phyloP scores from a whole-genome alignment of 2,888 invertebrate species.

The Lissonota sp. region DNA sequence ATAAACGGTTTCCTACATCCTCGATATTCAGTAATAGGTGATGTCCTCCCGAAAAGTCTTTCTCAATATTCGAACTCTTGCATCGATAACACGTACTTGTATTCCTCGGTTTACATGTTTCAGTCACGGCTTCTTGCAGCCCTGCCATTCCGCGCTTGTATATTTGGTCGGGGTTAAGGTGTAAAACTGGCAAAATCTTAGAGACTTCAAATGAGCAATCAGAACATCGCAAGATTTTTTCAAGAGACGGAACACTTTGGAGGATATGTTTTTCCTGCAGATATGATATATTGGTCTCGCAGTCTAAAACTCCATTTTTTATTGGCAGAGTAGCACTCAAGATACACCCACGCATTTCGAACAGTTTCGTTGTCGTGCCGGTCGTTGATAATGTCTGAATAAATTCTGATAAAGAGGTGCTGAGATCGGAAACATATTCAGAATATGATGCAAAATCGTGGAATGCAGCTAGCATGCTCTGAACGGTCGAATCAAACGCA shows the following conservation, averaged over 20 bases:
- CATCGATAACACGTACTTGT: too few relatives aligned
- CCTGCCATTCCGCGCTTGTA: conserved; percentile 30
- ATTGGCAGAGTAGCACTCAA: conserved; percentile 20
- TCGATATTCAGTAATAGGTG: too few relatives aligned
- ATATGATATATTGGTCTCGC: conserved; percentile 24
- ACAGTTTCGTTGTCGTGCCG: conserved; percentile 40
- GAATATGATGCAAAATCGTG: conserved; percentile 23
- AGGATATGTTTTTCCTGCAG: conserved; percentile 21
- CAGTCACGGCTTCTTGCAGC: conserved; percentile 30
- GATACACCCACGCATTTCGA: conserved; percentile 42
- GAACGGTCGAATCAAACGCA: conserved; percentile 29
- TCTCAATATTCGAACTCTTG: too few relatives aligned
- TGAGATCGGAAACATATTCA: conserved; percentile 35
- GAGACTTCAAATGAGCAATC: conserved; percentile 11
- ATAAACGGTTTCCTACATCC: too few relatives aligned
- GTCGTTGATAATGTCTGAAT: conserved; percentile 33
- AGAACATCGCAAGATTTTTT: conserved; percentile 14
- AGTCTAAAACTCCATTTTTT: conserved; percentile 38
- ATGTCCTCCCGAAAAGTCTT: too few relatives aligned
- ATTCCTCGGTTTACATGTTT: neutral
- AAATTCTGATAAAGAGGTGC: conserved; percentile 21
- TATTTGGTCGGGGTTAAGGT: conserved; percentile 22
- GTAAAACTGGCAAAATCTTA: conserved; percentile 13
- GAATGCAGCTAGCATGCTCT: conserved; percentile 28
- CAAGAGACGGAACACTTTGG: conserved; percentile 15